Evolutionary conservation across 2,888 invertebrate genomes (phyloP).

Genomic region (Scelioninae gen. 1): DNA sequence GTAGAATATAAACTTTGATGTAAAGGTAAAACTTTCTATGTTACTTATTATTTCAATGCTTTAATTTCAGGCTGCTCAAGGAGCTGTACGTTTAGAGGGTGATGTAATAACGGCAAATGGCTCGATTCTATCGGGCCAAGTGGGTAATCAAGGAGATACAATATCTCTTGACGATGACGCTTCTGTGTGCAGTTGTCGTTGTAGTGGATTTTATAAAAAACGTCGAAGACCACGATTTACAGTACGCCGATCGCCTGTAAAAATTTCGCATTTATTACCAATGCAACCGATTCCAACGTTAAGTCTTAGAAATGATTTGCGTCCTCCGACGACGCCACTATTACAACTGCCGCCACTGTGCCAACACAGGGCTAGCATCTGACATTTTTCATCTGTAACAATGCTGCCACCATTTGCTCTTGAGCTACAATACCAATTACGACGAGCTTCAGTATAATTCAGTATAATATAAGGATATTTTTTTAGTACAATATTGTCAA

Average conservation of each 20-base stretch:
- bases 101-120: conserved; percentile 98
- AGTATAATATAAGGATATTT: conserved; percentile 35
- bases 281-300: conserved; percentile 82
- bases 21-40: no score
- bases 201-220: conserved; percentile 83
- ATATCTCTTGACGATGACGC: conserved; percentile 83
- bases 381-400: conserved; percentile 75
- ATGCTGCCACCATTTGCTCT: conserved; percentile 71
- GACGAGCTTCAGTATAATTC: conserved; percentile 77
- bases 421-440: conserved; percentile 74
- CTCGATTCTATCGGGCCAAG: conserved; percentile 91
- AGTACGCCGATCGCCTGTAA: conserved; percentile 85
- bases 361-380: conserved; percentile 84
- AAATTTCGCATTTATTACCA: conserved; percentile 85
- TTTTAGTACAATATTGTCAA: conserved; percentile 38
- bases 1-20: no score
- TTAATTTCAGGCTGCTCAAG: conserved; percentile 92
- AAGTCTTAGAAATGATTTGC: conserved; percentile 76
- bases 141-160: conserved; percentile 84
- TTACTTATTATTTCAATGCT: no score
- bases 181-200: conserved; percentile 85
- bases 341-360: conserved; percentile 81
- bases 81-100: conserved; percentile 97
- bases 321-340: conserved; percentile 80
- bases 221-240: conserved; percentile 85